Conservation (phyloP, 2,888 invertebrate genomes). For the Caenorhabditis virilis region DNA sequence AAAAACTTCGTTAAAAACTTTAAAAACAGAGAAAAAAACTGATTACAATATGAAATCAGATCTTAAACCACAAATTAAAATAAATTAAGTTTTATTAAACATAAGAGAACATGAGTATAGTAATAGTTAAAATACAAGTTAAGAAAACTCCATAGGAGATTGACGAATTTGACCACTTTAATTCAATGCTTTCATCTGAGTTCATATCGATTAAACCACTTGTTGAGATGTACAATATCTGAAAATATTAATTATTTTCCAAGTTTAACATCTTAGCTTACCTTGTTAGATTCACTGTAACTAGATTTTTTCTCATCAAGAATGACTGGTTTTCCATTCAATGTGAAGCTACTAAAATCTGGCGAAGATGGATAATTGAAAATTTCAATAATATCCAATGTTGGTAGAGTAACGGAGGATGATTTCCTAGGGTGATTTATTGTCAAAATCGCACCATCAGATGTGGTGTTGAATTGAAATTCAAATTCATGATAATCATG, state of each 20-base stretch:
- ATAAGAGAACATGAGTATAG: too few relatives aligned
- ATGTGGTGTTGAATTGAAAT: slow-evolving; percentile 25
- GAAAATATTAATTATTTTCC: neutral
- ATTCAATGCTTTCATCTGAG: slow-evolving; percentile 16
- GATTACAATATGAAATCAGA: too few relatives aligned
- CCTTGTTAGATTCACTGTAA: slow-evolving; percentile 34
- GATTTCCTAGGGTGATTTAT: slow-evolving; percentile 25
- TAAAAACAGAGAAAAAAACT: too few relatives aligned
- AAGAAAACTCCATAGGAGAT: too few relatives aligned
- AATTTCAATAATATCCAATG: slow-evolving; percentile 56
- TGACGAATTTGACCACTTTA: slow-evolving; percentile 19
- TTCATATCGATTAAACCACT: slow-evolving; percentile 27
- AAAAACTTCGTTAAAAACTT: too few relatives aligned
- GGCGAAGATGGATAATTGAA: slow-evolving; percentile 50
- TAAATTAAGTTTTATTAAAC: too few relatives aligned
- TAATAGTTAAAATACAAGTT: too few relatives aligned
- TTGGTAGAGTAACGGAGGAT: slow-evolving; percentile 26
- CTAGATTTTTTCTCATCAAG: slow-evolving; percentile 36
- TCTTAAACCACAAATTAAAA: too few relatives aligned
- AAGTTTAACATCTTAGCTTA: neutral
- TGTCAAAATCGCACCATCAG: slow-evolving; percentile 12
- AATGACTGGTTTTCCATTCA: slow-evolving; percentile 42
- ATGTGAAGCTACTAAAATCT: slow-evolving; percentile 42
- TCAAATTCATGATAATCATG: slow-evolving; percentile 33
- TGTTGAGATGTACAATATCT: slow-evolving; percentile 29